phyloP scores from a whole-genome alignment of 2,888 invertebrate species.

The Pyrrhosoma nymphula region DNA sequence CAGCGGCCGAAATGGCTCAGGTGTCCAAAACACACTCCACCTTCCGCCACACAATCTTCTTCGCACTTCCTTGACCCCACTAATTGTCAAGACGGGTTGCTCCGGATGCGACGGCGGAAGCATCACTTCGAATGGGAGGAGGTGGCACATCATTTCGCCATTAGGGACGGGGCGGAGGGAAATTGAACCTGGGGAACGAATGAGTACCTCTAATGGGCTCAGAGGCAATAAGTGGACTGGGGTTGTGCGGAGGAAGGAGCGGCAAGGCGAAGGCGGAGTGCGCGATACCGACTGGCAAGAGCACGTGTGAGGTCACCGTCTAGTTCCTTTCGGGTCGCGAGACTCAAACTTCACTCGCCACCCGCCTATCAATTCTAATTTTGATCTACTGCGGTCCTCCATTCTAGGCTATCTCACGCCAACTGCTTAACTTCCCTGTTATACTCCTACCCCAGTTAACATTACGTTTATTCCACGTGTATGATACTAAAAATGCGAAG shows the following conservation, averaged over 20 bases:
- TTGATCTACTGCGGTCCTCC: neutral
- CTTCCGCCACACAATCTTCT: neutral
- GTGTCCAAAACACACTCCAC: neutral
- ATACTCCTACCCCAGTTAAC: too few relatives aligned
- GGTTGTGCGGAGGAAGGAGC: too few relatives aligned
- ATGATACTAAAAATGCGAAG: too few relatives aligned
- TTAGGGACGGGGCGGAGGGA: neutral
- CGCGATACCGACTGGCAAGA: neutral
- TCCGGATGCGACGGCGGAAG: neutral
- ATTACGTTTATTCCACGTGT: too few relatives aligned
- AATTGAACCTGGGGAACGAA: neutral
- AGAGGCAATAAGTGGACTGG: too few relatives aligned
- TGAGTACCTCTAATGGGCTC: neutral
- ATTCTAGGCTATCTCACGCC: too few relatives aligned
- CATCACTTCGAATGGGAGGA: neutral
- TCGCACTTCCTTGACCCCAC: neutral
- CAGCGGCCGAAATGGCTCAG: neutral
- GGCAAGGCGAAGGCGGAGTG: neutral
- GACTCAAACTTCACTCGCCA: too few relatives aligned
- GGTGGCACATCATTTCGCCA: constrained; percentile 15
- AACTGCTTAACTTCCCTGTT: too few relatives aligned
- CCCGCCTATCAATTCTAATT: too few relatives aligned
- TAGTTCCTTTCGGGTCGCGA: neutral
- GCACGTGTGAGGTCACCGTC: neutral
- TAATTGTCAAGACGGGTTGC: neutral